phyloP scores from a whole-genome alignment of 2,113 vertebrate species.

The Cervus canadensis region DNA sequence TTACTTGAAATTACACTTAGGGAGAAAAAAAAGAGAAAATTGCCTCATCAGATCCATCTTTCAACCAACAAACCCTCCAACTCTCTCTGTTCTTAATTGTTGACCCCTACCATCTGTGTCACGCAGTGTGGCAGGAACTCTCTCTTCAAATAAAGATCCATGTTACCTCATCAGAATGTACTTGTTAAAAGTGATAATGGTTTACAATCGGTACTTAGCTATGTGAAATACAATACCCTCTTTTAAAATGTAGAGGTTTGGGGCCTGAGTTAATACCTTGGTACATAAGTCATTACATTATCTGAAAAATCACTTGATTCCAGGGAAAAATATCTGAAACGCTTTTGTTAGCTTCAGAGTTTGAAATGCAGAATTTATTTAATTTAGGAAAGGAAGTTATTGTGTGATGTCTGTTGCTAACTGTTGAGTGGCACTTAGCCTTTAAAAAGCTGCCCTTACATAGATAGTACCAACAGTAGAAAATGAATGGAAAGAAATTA shows the following conservation, averaged over 20 bases:
- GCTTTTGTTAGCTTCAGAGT: conserved; percentile 50
- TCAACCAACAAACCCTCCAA: conserved; percentile 63
- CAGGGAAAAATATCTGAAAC: conserved; percentile 5
- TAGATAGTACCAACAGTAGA: background rate
- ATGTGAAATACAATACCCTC: conserved; percentile 51
- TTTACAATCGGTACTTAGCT: conserved; percentile 47
- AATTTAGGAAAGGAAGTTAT: conserved; percentile 41
- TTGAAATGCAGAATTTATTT: conserved; percentile 41
- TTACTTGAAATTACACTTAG: conserved; percentile 57
- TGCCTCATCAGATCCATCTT: conserved; percentile 68
- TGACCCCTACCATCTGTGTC: conserved; percentile 58
- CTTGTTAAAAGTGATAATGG: conserved; percentile 67
- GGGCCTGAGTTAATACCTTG: conserved; percentile 61
- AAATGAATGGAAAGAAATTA: background rate
- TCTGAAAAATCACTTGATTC: conserved; percentile 54
- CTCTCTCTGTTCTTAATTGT: conserved; percentile 65
- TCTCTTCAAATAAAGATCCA: conserved; percentile 56
- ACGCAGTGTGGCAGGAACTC: conserved; percentile 38
- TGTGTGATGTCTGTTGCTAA: conserved; percentile 12
- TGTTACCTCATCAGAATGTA: conserved; percentile 63
- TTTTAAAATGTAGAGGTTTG: conserved; percentile 51
- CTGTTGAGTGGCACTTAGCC: conserved; percentile 15
- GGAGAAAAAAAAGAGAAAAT: conserved; percentile 46
- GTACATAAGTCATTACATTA: conserved; percentile 19
- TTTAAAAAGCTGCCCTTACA: conserved; percentile 33